phyloP scores from a whole-genome alignment of 1,140 invertebrate species.

The Camponotus floridanus region DNA sequence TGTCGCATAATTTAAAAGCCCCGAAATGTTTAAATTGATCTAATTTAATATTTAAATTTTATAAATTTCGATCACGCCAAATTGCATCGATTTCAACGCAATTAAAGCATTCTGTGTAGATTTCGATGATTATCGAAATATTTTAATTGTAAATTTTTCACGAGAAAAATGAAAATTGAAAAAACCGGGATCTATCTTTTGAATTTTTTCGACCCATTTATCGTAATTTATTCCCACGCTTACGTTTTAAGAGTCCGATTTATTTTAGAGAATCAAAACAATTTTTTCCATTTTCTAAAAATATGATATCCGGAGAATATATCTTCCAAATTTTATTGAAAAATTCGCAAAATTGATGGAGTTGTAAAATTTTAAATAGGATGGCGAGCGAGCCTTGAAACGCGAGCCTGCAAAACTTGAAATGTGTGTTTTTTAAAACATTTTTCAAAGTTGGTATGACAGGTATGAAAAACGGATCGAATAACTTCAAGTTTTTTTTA shows the following conservation, averaged over 20 bases:
- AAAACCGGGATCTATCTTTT: conserved; percentile 21
- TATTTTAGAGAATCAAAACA: conserved; percentile 6
- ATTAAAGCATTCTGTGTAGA: conserved; percentile 18
- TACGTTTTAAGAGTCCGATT: background rate
- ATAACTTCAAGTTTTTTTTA: too few relatives aligned
- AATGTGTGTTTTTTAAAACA: too few relatives aligned
- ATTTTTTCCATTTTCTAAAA: too few relatives aligned
- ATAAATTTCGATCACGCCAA: background rate
- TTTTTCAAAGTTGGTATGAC: too few relatives aligned
- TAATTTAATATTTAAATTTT: conserved; percentile 51
- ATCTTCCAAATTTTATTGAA: too few relatives aligned
- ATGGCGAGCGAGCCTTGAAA: too few relatives aligned
- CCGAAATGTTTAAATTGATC: conserved; percentile 2
- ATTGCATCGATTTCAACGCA: conserved; percentile 22
- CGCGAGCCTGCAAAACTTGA: too few relatives aligned
- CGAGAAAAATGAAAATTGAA: conserved; percentile 14
- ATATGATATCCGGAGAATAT: too few relatives aligned
- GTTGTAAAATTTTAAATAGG: too few relatives aligned
- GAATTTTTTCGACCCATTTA: conserved; percentile 45
- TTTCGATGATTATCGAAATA: conserved; percentile 21
- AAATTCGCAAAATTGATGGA: too few relatives aligned
- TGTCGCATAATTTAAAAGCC: conserved; percentile 5
- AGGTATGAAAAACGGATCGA: too few relatives aligned
- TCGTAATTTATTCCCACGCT: too few relatives aligned
- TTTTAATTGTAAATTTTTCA: conserved; percentile 49